Base-by-base conservation (phyloP, 2,113 vertebrate genomes). In the Dipodomys spectabilis region DNA sequence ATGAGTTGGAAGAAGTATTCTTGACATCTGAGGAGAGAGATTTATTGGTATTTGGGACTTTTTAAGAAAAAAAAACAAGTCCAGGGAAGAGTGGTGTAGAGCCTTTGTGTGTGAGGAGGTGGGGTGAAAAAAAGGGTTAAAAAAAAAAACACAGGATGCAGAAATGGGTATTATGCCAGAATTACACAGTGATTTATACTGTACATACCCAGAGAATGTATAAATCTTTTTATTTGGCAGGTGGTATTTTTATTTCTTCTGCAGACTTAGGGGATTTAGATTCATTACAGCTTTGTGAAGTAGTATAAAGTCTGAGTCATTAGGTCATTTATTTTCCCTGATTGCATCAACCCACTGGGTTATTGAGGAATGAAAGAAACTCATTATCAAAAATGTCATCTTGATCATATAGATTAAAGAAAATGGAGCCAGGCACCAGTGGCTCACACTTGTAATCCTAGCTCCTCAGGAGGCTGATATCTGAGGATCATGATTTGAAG, bases 261-360 rank as follows among this genome's bases (percentile, higher is more conserved):
- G 93, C 72, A 30, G 86, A 94, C 80, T 97, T 93, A 93, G 49
- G 60, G 69, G 82, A 60, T 95, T 96, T 96, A 92, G 83, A 92
- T 74, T 95, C 90, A 94, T 95, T 90, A 95, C 27, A 91, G 91
- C 49, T 95, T 94, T 95, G 93, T 90, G 80, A 92, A 87, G 73
- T 72, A 88, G 39, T 80, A 27, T 86, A 80, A 44, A 72, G 83
- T 71, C 45, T 80, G 87, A 96, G 72, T 84, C 77, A 94, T 96
- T 86, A 94, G 83, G 82, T 94, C 90, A 93, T 95, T 96, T 79
- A 95, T 94, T 96, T 95, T 92, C 71, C 75, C 79, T 92, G 89
- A 88, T 96, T 95, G 95, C 82, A 72, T 94, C 88, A 95, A 82
- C 86, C 92, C 82, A 27, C 39, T 94, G 89, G 73, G 62, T 93